Conservation (phyloP, 2,888 invertebrate genomes). For the Elaeidobius kamerunicus region DNA sequence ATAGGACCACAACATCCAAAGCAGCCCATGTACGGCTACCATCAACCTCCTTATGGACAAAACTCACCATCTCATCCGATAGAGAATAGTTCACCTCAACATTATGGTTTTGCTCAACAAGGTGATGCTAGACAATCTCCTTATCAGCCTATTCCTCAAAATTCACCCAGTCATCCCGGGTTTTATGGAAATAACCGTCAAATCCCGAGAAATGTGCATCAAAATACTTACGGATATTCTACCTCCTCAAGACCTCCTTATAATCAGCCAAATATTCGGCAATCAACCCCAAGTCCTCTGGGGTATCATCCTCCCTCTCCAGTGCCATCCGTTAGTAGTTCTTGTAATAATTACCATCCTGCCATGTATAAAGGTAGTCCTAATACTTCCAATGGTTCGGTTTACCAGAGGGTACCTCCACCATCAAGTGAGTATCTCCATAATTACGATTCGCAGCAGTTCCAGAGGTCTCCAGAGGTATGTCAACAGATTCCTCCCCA, state of each 20-base stretch:
- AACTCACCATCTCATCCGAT: constrained; percentile 4
- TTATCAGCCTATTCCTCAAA: constrained; percentile 41
- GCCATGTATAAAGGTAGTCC: constrained; percentile 28
- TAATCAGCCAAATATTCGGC: constrained; percentile 32
- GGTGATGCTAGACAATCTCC: constrained; percentile 33
- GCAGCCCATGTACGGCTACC: no score
- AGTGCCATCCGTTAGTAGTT: constrained; percentile 40
- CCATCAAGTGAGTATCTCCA: constrained; percentile 32
- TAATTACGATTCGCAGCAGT: constrained; percentile 32
- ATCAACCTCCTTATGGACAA: constrained; percentile 5
- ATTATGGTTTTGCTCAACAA: constrained; percentile 12
- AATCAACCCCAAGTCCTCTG: constrained; percentile 37
- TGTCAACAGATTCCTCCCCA: constrained; percentile 44
- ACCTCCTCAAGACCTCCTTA: constrained; percentile 27
- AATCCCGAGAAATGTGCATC: constrained; percentile 3
- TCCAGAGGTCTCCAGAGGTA: constrained; percentile 28
- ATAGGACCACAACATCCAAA: no score
- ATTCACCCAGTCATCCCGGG: constrained; percentile 35
- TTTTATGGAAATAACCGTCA: constrained; percentile 30
- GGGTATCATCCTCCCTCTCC: constrained; percentile 44
- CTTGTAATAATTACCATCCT: constrained; percentile 37
- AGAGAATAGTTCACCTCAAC: constrained; percentile 11
- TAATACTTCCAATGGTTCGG: constrained; percentile 5
- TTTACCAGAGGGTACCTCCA: constrained; percentile 40
- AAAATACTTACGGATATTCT: constrained; percentile 26